Conservation (phyloP, 2,797 vertebrate species). For the Macropus fuliginosus region DNA sequence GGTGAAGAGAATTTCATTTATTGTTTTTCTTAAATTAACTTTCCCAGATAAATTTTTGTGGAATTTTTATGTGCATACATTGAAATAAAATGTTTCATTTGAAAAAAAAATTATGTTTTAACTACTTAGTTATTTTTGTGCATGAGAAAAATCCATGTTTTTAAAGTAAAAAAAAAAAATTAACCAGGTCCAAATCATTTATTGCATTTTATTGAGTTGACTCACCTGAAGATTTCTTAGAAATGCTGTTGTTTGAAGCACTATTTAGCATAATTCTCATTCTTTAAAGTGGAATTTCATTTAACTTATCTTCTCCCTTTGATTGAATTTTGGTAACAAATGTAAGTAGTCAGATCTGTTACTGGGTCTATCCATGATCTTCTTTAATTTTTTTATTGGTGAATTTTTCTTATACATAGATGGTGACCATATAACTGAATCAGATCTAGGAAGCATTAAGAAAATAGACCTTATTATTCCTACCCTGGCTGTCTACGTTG, state of each 20-base stretch:
- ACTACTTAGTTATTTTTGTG: neutral
- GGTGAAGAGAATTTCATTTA: neutral
- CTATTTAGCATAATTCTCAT: neutral
- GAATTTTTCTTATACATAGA: neutral
- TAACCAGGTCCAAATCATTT: neutral
- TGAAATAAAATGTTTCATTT: neutral
- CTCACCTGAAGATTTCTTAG: neutral
- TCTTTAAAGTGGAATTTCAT: constrained; percentile 7
- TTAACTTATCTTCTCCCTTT: constrained; percentile 28
- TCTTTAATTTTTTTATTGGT: constrained; percentile 4
- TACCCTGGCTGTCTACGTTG: neutral
- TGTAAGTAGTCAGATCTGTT: neutral
- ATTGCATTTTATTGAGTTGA: neutral
- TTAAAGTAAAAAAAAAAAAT: neutral
- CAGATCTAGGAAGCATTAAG: neutral
- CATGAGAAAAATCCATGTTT: constrained; percentile 9
- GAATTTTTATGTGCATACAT: neutral
- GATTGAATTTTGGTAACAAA: neutral
- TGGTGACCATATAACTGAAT: neutral
- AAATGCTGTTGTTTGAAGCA: neutral
- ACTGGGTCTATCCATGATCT: neutral
- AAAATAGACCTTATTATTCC: neutral
- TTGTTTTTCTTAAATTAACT: neutral
- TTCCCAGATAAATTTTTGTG: constrained; percentile 30
- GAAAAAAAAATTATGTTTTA: neutral